Percentiles rank a stretch among this genome's conserved stretches.
Evolutionary conservation across 2,113 vertebrate species (phyloP).

Genomic region (Tragelaphus buxtoni): DNA sequence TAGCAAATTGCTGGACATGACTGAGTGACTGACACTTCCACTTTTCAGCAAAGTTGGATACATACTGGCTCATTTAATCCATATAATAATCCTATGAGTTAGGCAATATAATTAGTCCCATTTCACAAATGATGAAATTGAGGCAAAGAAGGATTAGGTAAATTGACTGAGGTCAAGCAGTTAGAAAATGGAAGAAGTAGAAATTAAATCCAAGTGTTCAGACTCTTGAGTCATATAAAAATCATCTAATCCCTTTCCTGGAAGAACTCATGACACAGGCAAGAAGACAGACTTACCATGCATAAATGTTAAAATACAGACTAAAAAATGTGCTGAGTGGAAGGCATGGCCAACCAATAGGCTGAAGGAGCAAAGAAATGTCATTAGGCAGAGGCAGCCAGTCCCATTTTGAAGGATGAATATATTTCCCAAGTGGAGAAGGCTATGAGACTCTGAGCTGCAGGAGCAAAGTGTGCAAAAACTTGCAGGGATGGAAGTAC

Average conservation of each 20-base stretch:
- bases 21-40: background rate
- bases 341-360: background rate
- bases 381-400: no score
- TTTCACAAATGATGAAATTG: background rate
- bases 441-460: background rate
- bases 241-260: background rate
- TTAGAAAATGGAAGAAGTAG: background rate
- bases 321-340: background rate
- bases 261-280: background rate
- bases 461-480: background rate
- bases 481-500: no score
- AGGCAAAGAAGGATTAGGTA: background rate
- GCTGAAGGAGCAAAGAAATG: background rate
- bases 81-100: background rate
- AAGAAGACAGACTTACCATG: background rate
- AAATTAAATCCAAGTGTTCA: background rate
- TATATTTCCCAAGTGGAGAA: background rate
- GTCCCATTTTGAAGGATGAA: background rate
- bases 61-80: background rate
- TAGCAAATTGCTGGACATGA: background rate
- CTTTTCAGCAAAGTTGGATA: background rate
- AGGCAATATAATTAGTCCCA: background rate
- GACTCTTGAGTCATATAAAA: background rate
- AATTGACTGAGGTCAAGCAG: background rate
- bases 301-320: background rate